phyloP scores from a whole-genome alignment of 2,797 vertebrate species.

The Poeciliopsis paucimaculata region DNA sequence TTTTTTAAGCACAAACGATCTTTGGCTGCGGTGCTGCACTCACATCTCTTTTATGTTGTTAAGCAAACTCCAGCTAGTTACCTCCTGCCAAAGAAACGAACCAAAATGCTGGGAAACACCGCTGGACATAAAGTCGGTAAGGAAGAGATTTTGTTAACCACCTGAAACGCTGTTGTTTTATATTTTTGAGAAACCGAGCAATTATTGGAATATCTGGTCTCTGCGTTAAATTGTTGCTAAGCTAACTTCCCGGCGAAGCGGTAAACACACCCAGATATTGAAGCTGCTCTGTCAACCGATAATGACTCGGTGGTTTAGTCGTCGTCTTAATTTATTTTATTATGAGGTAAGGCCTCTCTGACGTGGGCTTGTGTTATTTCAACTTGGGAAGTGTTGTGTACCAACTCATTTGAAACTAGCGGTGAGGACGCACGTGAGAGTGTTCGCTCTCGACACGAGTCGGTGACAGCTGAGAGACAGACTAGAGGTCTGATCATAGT shows the following conservation, averaged over 20 bases:
- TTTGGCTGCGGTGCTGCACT: not conserved
- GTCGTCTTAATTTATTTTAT: too few species aligned
- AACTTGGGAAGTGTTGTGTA: not conserved
- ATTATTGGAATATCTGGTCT: not conserved
- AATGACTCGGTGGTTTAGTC: not conserved
- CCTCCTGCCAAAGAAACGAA: not conserved
- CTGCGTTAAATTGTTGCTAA: not conserved
- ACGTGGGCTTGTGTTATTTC: not conserved
- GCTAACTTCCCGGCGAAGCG: conserved; percentile 7
- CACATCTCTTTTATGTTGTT: not conserved
- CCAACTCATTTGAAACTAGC: conserved; percentile 7
- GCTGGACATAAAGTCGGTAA: not conserved
- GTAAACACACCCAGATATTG: not conserved
- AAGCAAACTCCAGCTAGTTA: not conserved
- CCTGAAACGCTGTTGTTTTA: not conserved
- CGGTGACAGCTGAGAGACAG: not conserved
- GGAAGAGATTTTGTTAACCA: not conserved
- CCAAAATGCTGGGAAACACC: not conserved
- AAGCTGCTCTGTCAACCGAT: not conserved
- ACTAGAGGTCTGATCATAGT: not conserved
- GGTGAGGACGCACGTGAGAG: not conserved
- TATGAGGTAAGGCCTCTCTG: not conserved
- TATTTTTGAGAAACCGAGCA: too few species aligned
- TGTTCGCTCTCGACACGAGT: not conserved
- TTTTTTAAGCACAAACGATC: not conserved